A percentile compares a stretch with the other conserved stretches of the same genome.
These are phyloP conservation scores for Tinea semifulvella DNA, from an alignment of 2,888 invertebrate species.

Conservation along the genomic window DNA sequence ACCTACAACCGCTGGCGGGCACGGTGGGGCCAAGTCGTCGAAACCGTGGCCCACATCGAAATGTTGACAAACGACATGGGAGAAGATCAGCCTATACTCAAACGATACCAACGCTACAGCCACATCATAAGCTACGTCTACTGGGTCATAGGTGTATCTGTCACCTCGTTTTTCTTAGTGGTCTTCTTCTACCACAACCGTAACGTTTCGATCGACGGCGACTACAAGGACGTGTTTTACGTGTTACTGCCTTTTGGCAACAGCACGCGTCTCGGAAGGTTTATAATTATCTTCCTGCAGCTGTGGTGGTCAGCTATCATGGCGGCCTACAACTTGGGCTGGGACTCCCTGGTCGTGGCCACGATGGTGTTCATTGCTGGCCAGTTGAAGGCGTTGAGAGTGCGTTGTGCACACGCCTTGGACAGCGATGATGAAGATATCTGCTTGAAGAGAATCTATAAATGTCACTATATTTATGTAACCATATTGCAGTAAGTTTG, in stretches of 20 bases:
- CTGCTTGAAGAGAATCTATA: constrained; percentile 31
- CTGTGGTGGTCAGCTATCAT: neutral
- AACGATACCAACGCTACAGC: constrained; percentile 4
- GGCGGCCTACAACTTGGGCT: neutral
- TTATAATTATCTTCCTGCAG: neutral
- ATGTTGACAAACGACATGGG: neutral
- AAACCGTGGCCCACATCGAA: constrained; percentile 8
- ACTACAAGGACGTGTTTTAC: neutral
- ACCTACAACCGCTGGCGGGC: constrained; percentile 1
- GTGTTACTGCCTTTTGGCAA: constrained; percentile 27
- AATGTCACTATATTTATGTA: neutral
- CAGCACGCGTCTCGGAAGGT: constrained; percentile 30
- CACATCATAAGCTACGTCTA: neutral
- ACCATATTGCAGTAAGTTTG: neutral
- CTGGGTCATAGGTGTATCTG: neutral
- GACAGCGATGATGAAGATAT: constrained; percentile 19
- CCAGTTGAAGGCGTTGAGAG: constrained; percentile 33
- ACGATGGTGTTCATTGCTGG: constrained; percentile 46
- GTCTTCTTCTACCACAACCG: constrained; percentile 1
- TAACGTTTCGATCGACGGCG: neutral
- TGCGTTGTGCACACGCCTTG: constrained; percentile 25
- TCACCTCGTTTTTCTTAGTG: neutral
- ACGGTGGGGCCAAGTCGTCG: constrained; percentile 7
- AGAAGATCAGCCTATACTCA: neutral
- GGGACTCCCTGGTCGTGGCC: constrained; percentile 18